Evolutionary conservation across 2,888 invertebrate genomes (phyloP), one percentile per base, ranked within the genome.

Genomic region (Cephus runcator): DNA sequence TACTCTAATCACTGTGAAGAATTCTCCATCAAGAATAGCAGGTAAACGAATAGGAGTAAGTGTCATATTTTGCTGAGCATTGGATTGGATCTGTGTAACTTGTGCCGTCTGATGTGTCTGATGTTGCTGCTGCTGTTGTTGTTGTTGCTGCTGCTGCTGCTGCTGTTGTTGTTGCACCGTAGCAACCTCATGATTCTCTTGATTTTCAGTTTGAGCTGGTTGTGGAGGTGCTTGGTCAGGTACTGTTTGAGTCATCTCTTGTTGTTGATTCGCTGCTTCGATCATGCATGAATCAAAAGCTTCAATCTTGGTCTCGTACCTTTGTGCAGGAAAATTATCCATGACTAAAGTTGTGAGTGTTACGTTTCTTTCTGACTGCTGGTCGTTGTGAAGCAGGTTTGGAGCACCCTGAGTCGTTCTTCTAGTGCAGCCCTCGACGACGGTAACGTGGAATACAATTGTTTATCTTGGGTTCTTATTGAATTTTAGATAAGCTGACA

Each of bases 11-110:
- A 91, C 91, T 23, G 85, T 87, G 79, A 91, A 91, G 79, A 90
- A 91, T 81, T 91, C 90, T 69, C 91, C 91, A 80, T 91, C 91
- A 3, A 91, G 81, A 75, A 91, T 88, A n/a, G 91, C 91, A 34
- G 92, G 91, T 75, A 91, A 83, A 82, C 91, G 84, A 73, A 91
- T 86, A 12, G 90, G 90, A 73, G 90, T 91, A n/a, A 91, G 84
- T 2, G 89, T 87, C 81, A 89, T 84, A 76, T 87, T 90, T 68
- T 86, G 88, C 75, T 89, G 88, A 34, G 82, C 76, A 73, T 88
- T 89, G 2, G 86, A 83, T 40, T 89, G 90, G n/a, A 88, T 81
- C 4, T 86, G 85, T 11, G 85, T 77, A 23, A 85, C 81, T 73
- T 88, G 88, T 81, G 85, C 85, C 3, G 80, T 76, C 40, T 83